Evolutionary conservation across 2,797 vertebrate genomes (phyloP).

Genomic region (Luscinia luscinia): DNA sequence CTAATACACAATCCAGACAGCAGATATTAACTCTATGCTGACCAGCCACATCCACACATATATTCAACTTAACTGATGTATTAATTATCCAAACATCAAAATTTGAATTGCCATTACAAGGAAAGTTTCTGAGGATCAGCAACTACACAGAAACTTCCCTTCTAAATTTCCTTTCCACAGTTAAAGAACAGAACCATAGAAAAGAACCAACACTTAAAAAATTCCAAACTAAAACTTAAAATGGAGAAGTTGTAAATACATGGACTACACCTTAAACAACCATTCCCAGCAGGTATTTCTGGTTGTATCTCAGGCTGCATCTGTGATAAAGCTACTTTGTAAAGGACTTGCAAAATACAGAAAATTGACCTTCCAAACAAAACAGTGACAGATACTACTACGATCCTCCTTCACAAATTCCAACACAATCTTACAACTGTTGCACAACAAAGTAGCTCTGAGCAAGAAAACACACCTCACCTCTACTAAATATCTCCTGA

Average conservation of each 20-base stretch:
- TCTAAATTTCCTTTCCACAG: background rate
- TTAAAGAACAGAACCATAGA: background rate
- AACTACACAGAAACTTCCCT: background rate
- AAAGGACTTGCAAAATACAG: background rate
- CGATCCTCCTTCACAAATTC: background rate
- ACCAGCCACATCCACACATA: background rate
- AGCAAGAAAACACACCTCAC: slow-evolving; percentile 73
- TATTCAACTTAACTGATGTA: background rate
- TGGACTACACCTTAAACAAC: background rate
- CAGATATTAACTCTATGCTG: background rate
- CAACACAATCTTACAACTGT: background rate
- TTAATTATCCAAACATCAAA: background rate
- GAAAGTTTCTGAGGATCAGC: background rate
- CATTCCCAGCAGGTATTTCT: background rate
- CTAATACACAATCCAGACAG: background rate
- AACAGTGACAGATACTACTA: background rate
- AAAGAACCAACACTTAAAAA: background rate
- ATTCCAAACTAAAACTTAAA: background rate
- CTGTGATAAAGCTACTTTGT: background rate
- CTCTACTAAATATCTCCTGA: slow-evolving; percentile 97
- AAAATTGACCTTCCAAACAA: background rate
- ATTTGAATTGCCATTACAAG: background rate
- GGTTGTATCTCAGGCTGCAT: background rate
- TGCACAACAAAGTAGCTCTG: background rate
- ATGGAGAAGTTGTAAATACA: background rate